Evolutionary conservation across 2,113 vertebrate species (phyloP).

Genomic region (Dinomys branickii): DNA sequence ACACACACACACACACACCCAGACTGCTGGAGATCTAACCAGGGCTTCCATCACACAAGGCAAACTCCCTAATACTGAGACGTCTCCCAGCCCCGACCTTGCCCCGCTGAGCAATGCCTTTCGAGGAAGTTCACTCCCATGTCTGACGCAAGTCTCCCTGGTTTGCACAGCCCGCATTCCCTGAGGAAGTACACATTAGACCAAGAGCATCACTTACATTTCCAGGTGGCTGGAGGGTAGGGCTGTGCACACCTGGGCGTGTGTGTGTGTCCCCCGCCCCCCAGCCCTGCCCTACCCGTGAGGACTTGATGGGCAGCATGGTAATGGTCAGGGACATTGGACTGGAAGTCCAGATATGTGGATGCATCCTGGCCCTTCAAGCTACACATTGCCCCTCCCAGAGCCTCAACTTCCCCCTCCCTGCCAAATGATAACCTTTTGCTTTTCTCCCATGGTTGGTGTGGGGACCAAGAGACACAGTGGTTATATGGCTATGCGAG

Average conservation of each 20-base stretch:
- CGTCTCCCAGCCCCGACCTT: not conserved
- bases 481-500: not conserved
- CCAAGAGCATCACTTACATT: not conserved
- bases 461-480: not conserved
- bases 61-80: not conserved
- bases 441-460: conserved; percentile 18
- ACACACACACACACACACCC: not conserved
- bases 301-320: not conserved
- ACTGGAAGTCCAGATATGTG: not conserved
- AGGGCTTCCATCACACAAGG: not conserved
- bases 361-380: not conserved
- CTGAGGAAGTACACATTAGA: conserved; percentile 31
- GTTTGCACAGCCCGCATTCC: not conserved
- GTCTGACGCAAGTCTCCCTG: not conserved
- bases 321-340: not conserved
- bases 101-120: not conserved
- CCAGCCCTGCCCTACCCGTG: not conserved
- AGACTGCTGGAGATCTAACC: not conserved
- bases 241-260: no score
- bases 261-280: no score
- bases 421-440: not conserved
- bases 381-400: not conserved
- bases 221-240: conserved; percentile 46
- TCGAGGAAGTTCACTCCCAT: not conserved
- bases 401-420: conserved; percentile 11